Evolutionary conservation across 37 sponge, comb jelly and placozoan genomes (phyloP).

Genomic region (Ephydatia muelleri): DNA sequence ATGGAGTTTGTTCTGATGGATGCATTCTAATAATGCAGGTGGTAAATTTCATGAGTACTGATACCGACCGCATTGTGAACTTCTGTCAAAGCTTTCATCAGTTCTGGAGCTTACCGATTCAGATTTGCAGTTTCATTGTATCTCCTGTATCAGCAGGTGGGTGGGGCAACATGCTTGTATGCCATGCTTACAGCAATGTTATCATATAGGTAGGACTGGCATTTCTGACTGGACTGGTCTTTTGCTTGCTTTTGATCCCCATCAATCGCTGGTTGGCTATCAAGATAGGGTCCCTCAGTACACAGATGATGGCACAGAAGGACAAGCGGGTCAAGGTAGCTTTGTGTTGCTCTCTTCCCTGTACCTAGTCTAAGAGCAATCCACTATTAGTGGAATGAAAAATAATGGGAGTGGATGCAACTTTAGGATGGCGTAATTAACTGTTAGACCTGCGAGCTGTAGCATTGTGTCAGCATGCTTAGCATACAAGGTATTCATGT

Average conservation of each 20-base stretch:
- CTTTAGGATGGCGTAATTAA: neutral
- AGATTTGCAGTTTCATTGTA: constrained; percentile 82
- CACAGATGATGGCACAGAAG: constrained; percentile 89
- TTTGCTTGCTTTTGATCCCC: constrained; percentile 85
- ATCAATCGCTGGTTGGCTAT: constrained; percentile 92
- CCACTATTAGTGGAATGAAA: too few relatives aligned
- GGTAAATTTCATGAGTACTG: constrained; percentile 95
- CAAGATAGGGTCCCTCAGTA: constrained; percentile 87
- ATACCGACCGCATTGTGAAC: constrained; percentile 89
- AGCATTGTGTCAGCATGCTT: neutral
- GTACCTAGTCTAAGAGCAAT: too few relatives aligned
- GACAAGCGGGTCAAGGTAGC: constrained; percentile 89
- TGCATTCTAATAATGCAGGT: constrained; percentile 39
- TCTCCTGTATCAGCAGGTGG: constrained; percentile 88
- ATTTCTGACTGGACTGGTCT: constrained; percentile 87
- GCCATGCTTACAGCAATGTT: neutral
- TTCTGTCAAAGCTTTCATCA: constrained; percentile 89
- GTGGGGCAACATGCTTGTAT: neutral
- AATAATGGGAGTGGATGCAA: neutral
- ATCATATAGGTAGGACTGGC: constrained; percentile 83
- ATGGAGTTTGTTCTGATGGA: too few relatives aligned
- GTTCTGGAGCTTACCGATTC: constrained; percentile 98
- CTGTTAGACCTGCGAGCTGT: neutral
- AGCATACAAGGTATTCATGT: neutral
- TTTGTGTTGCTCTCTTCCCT: neutral